Percentiles rank a stretch among this genome's conserved stretches.
These are phyloP conservation scores for Pandemis heparana DNA, from an alignment of 2,888 invertebrate species.

Conservation along the genomic window DNA sequence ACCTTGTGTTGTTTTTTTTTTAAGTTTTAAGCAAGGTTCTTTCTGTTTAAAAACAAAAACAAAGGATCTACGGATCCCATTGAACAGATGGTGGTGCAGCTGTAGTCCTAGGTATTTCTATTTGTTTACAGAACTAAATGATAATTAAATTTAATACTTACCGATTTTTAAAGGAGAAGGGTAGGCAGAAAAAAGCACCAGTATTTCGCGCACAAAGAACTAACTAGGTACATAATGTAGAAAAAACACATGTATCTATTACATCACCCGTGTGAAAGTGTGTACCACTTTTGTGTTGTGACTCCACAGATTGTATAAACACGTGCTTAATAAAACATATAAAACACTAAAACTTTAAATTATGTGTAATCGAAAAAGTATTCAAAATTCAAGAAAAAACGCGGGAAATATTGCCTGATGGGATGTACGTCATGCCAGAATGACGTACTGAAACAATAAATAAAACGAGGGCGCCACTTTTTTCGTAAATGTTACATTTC, in stretches of 20 bases:
- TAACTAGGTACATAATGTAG: background rate
- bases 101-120: too few relatives aligned
- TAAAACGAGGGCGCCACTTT: background rate
- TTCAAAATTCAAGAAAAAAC: background rate
- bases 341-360: background rate
- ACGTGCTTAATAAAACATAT: background rate
- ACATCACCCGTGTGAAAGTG: slow-evolving; percentile 7
- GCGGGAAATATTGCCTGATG: background rate
- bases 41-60: too few relatives aligned
- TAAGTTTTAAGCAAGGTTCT: too few relatives aligned
- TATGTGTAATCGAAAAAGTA: background rate
- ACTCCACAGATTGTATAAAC: background rate
- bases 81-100: too few relatives aligned
- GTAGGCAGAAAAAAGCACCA: background rate
- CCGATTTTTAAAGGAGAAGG: background rate
- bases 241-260: slow-evolving; percentile 6
- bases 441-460: background rate
- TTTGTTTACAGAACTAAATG: background rate
- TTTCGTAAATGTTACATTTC: background rate
- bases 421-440: background rate
- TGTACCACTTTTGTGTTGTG: background rate
- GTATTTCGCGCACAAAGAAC: background rate
- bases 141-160: background rate
- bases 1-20: too few relatives aligned
- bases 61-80: too few relatives aligned